Percentiles rank a stretch among this genome's conserved stretches.
Evolutionary conservation across 2,797 vertebrate genomes (phyloP).

Genomic region (Paedocypris micromegethes): DNA sequence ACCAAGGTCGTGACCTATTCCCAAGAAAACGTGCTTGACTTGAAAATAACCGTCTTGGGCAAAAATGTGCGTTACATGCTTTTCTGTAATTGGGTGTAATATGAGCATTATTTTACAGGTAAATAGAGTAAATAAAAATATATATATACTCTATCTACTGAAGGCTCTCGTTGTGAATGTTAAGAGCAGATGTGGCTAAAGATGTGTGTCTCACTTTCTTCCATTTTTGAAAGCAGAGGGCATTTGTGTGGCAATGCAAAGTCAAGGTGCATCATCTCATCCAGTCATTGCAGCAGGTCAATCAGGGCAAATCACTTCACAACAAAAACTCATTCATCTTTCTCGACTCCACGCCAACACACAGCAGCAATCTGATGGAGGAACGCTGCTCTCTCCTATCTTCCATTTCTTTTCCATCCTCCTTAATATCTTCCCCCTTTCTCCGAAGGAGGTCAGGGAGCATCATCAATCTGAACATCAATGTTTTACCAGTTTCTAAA

Average conservation of each 20-base stretch:
- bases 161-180: neutral
- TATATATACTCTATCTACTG: too few species aligned
- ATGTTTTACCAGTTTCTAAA: constrained; percentile 2
- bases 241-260: constrained; percentile 28
- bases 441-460: too few species aligned
- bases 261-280: constrained; percentile 58
- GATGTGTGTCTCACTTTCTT: too few species aligned
- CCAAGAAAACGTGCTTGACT: too few species aligned
- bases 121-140: too few species aligned
- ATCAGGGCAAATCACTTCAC: constrained; percentile 60
- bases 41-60: too few species aligned
- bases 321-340: constrained; percentile 55
- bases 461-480: neutral
- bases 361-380: constrained; percentile 17
- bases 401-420: neutral
- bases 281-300: constrained; percentile 62
- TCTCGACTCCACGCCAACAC: constrained; percentile 51
- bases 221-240: neutral
- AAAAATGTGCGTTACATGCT: too few species aligned
- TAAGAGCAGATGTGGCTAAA: neutral
- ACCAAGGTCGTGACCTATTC: too few species aligned
- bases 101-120: too few species aligned
- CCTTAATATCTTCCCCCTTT: neutral
- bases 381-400: neutral
- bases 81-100: too few species aligned